Conservation (phyloP, 2,888 invertebrate species). For the Sinohyriopsis cumingii region DNA sequence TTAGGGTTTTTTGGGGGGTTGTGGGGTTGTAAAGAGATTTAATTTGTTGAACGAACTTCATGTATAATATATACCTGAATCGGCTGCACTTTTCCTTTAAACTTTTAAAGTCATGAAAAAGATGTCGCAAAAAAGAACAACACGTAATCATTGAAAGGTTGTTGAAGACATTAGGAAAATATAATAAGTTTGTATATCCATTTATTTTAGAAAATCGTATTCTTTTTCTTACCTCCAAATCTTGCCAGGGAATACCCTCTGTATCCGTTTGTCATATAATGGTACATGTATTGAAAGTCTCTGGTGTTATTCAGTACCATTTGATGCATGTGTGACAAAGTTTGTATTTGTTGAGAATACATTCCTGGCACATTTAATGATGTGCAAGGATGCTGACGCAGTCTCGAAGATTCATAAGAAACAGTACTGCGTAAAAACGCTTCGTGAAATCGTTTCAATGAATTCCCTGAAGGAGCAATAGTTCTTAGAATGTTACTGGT, state of each 20-base stretch:
- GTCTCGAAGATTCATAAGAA: conserved; percentile 26
- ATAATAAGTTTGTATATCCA: no score
- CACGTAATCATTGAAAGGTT: no score
- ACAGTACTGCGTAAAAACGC: conserved; percentile 32
- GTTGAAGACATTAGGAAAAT: no score
- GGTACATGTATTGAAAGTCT: conserved; percentile 42
- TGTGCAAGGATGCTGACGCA: conserved; percentile 40
- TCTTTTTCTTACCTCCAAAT: conserved; percentile 36
- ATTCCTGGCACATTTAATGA: conserved; percentile 34
- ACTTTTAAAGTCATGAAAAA: no score
- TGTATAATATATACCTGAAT: no score
- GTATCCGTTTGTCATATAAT: conserved; percentile 41
- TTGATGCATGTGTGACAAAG: conserved; percentile 38
- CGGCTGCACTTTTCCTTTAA: no score
- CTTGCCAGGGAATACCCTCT: conserved; percentile 42
- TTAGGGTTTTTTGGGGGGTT: no score
- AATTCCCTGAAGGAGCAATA: conserved; percentile 11
- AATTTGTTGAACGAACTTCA: no score
- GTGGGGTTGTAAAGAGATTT: no score
- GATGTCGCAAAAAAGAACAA: no score
- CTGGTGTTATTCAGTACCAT: conserved; percentile 37
- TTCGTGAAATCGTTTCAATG: conserved; percentile 48
- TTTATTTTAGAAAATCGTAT: no score
- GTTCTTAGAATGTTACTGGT: no score
- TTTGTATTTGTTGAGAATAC: conserved; percentile 27